Conservation (phyloP, 2,888 invertebrate genomes). For the Andrena dorsata region DNA sequence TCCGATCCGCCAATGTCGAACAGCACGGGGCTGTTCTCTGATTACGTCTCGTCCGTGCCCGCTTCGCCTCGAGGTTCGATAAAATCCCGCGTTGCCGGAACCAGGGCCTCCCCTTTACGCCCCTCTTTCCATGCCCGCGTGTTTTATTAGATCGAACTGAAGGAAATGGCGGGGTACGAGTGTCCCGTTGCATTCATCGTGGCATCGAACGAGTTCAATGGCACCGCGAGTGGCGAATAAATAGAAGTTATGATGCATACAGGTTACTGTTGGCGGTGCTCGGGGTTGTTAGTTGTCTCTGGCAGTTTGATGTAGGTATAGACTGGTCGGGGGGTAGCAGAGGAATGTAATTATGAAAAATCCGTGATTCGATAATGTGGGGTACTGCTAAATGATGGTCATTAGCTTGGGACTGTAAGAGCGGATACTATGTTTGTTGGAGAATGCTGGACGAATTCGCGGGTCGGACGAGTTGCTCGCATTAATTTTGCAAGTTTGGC, state of each 20-base stretch:
- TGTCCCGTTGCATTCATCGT: conserved; percentile 15
- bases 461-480: conserved; percentile 12
- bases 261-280: too few relatives aligned
- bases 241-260: too few relatives aligned
- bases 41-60: conserved; percentile 55
- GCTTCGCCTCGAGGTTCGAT: conserved; percentile 1
- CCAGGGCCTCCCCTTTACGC: conserved; percentile 15
- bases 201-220: conserved; percentile 23
- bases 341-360: too few relatives aligned
- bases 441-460: conserved; percentile 21
- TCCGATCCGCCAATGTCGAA: conserved; percentile 57
- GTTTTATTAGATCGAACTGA: conserved; percentile 47
- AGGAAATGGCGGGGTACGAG: conserved; percentile 30
- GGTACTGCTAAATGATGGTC: too few relatives aligned
- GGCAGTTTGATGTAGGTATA: too few relatives aligned
- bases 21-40: conserved; percentile 57
- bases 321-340: too few relatives aligned
- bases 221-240: neutral
- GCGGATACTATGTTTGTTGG: neutral
- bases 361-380: too few relatives aligned
- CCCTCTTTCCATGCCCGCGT: neutral
- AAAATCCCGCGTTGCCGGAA: conserved; percentile 13
- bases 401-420: too few relatives aligned
- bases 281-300: too few relatives aligned
- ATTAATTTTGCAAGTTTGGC: conserved; percentile 52